Evolutionary conservation across 2,888 invertebrate genomes (phyloP).

Genomic region (Hipparchia sbordonii): DNA sequence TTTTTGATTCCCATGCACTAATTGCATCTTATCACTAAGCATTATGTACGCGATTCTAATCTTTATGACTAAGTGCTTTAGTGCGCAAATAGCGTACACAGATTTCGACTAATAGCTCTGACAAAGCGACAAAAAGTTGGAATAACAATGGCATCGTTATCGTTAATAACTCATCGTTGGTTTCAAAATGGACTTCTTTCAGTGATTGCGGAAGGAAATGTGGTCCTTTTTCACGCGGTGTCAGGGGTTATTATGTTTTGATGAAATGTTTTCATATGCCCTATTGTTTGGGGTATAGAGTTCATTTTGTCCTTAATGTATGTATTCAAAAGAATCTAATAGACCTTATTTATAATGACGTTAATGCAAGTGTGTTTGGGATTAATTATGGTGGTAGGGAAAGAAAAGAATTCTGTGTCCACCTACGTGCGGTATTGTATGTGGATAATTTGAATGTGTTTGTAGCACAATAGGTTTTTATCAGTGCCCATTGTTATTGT

Average conservation of each 20-base stretch:
- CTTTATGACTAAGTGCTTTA: slow-evolving; percentile 30
- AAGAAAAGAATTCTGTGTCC: neutral
- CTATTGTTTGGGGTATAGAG: slow-evolving; percentile 6
- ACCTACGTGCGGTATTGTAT: too few species aligned
- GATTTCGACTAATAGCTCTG: slow-evolving; percentile 39
- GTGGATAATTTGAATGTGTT: too few species aligned
- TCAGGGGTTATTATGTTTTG: slow-evolving; percentile 47
- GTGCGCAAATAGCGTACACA: slow-evolving; percentile 37
- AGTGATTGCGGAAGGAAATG: slow-evolving; percentile 53
- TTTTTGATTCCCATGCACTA: slow-evolving; percentile 21
- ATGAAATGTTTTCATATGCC: slow-evolving; percentile 21
- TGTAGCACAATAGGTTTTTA: too few species aligned
- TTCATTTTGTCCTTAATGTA: slow-evolving; percentile 14
- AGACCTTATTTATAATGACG: slow-evolving; percentile 23
- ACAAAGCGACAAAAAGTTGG: slow-evolving; percentile 52
- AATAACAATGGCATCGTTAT: slow-evolving; percentile 65
- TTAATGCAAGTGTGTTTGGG: slow-evolving; percentile 14
- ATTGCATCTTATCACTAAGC: slow-evolving; percentile 22
- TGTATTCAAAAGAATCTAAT: slow-evolving; percentile 24
- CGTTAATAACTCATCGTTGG: slow-evolving; percentile 70
- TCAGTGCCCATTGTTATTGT: too few species aligned
- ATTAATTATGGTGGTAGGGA: neutral
- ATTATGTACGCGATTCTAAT: slow-evolving; percentile 24
- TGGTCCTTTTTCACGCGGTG: slow-evolving; percentile 49
- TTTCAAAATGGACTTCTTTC: slow-evolving; percentile 63